Base-by-base conservation (phyloP, 2,888 invertebrate species). In the Rhamphomyia laevipes region DNA sequence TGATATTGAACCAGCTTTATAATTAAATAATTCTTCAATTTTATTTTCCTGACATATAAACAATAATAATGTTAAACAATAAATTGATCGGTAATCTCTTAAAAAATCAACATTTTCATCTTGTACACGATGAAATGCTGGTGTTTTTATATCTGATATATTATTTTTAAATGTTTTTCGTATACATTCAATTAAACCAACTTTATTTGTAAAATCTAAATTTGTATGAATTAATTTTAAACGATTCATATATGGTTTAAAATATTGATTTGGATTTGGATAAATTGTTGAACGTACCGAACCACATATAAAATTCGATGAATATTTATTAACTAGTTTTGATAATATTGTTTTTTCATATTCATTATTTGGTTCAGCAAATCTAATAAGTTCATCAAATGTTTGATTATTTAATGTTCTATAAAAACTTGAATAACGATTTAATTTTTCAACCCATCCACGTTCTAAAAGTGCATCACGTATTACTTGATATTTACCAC, bases 371-470 rank as follows among this genome's bases (percentile, higher is more conserved):
- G 59, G 59, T 2, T 58, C 57, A 1, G 68, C 66, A 44, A 61
- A 58, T 47, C 61, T 58, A 23, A 69, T 35, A 12, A 70, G 52
- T 3, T 57, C 46, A 9, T 64, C 60, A 44, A 65, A n/a, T n/a
- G n/a, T n/a, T n/a, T n/a, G n/a, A n/a, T 58, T 44, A 65, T 55
- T 48, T 65, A 57, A 12, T 56, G 56, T 47, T 68, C 67, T 38
- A 71, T n/a, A 61, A 16, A 64, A 63, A 2, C 63, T 55, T 21
- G 6, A 21, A 49, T 58, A 56, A 7, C 62, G 57, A 3, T 51
- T 55, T 2, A 63, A 63, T 66, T 84, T 86, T 66, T 87, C 86
- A 3, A 86, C 68, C 86, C 86, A 87, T 0, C 85, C 86, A 10
- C 82, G 71, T 41, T 76, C 73, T 42, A 76, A 56, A 49, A 87